Conservation (phyloP, 2,888 invertebrate genomes). For the Magallana nippona region DNA sequence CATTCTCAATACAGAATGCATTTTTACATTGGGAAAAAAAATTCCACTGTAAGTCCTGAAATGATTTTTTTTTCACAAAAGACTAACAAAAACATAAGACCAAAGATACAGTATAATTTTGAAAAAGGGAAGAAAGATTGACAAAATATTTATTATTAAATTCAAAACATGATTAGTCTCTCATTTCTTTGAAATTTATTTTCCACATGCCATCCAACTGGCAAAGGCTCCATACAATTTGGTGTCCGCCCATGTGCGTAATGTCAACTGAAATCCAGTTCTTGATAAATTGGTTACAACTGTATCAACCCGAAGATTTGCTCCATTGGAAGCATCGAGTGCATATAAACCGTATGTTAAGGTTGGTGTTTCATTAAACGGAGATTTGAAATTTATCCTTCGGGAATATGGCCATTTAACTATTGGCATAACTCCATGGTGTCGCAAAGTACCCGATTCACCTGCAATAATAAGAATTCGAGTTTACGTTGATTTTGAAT, state of each 20-base stretch:
- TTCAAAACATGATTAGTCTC: too few relatives aligned
- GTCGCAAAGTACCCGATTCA: constrained; percentile 3
- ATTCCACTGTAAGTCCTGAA: too few relatives aligned
- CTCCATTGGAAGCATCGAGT: background rate
- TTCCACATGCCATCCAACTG: constrained; percentile 39
- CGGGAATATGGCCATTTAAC: background rate
- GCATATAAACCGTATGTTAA: background rate
- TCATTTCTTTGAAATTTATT: background rate
- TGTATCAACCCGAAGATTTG: background rate
- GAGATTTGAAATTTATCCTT: background rate
- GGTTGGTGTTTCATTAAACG: background rate
- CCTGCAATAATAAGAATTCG: background rate
- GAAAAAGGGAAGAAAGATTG: too few relatives aligned
- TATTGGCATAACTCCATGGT: background rate
- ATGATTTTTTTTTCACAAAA: too few relatives aligned
- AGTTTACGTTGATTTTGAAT: too few relatives aligned
- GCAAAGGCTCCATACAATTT: background rate
- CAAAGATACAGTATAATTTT: too few relatives aligned
- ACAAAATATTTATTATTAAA: too few relatives aligned
- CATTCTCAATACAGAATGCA: too few relatives aligned
- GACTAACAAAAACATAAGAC: too few relatives aligned
- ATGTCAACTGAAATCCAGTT: background rate
- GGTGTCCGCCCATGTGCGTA: background rate
- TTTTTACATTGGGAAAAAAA: too few relatives aligned
- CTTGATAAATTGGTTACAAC: background rate